Base-by-base conservation (phyloP, 2,888 invertebrate genomes). In the Copidosoma aretas region DNA sequence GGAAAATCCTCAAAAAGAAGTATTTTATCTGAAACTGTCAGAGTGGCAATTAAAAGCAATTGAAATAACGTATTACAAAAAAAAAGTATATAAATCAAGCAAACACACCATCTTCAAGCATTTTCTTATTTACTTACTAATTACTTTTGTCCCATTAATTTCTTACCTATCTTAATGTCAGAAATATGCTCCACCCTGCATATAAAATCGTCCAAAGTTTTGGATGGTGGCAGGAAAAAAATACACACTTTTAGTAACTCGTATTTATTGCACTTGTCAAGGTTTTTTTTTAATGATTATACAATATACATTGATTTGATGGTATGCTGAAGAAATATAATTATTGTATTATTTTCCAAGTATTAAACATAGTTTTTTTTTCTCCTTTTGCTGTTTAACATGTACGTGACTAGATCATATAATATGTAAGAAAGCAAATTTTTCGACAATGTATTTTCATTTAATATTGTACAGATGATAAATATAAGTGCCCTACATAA, bases 371-470 rank as follows among this genome's bases (percentile, higher is more conserved):
- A 78, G 67, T 73, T 72, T 75, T 75, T 77, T 77, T 77, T 67
- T 64, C 68, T 76, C 80, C 78, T 12, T 46, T 17, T 32, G 32
- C 8, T 8, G 32, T 32, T 32, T 32, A 32, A 32, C 12, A 46
- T 12, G 43, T 81, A 81, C 76, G 72, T 81, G 82, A 82, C 81
- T 82, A 82, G 81, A 82, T 81, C 78, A 81, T 81, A 78, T 79
- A 78, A 75, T 76, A 79, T 75, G 63, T 52, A 68, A 71, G 67
- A 54, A 65, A 62, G n/a, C n/a, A n/a, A 59, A 49, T 66, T 59
- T 58, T 25, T 32, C 4, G 32, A 32, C 32, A 32, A 32, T 32
- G n/a, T n/a, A 32, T 56, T 32, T 25, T n/a, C 25, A 17, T n/a
- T 22, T 56, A n/a, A 10, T 56, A 56, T n/a, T 12, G 19, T 52